Evolutionary conservation across 2,888 invertebrate genomes (phyloP), one percentile per base, ranked within the genome.

Genomic region (Ptychoptera contaminata): DNA sequence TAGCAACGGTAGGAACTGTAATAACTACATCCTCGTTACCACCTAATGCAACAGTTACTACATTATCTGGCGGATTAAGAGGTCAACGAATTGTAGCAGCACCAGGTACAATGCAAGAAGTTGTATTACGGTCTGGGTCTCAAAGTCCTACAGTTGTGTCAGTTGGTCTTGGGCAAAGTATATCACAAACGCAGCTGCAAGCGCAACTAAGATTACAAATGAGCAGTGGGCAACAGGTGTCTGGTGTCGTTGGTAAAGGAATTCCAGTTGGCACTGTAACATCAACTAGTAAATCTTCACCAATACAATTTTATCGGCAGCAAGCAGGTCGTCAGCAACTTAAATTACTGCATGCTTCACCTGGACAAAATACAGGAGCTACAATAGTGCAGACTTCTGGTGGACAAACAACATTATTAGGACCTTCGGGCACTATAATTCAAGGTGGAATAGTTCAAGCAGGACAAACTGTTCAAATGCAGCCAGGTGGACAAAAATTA

Each of bases 101-200:
- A 8, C 52, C 59, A 0, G 57, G 60, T 2, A 57, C 60, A 1
- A 46, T 66, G 6, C 64, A 63, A 40, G 64, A 65, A 54, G 63
- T 65, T 3, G 62, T 64, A 10, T 46, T 64, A 42, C 55, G 65
- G 2, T 52, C 60, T 3, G 59, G 61, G 23, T 57, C 60, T 6
- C 60, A 61, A 31, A 62, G 60, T 32, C 64, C 65, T 32, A 64
- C 65, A 0, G 64, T 65, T 43, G 64, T 66, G 0, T 63, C 66
- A 2, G 61, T 66, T 12, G 54, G 55, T 16, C 50, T 66, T n/a
- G 61, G 57, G 0, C 61, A 61, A 39, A 55, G 52, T 44, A 59
- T 62, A 0, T 55, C 57, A 2, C 57, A 59, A 10, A 56, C 58
- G 0, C 65, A 65, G 47, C 58, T 66, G 14, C 64, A 64, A 46